These are phyloP conservation scores for Caenorhabditis zanzibari DNA, from an alignment of 2,888 invertebrate genomes.

Conservation along the genomic window DNA sequence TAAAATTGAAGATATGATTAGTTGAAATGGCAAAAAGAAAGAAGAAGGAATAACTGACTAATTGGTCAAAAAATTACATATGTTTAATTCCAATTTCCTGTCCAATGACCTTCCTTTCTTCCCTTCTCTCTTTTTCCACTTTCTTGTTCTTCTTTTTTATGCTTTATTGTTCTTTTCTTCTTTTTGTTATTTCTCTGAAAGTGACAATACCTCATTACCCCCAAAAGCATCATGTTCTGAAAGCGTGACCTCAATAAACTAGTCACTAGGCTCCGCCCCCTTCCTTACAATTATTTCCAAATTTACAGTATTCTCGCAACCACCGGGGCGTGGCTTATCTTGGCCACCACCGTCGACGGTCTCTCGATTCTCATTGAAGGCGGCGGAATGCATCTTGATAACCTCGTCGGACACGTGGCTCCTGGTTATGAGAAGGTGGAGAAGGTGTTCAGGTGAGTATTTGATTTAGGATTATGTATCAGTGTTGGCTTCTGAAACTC, in stretches of 20 bases:
- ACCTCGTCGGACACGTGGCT: slow-evolving; percentile 73
- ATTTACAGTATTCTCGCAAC: slow-evolving; percentile 60
- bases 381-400: slow-evolving; percentile 68
- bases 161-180: slow-evolving; percentile 27
- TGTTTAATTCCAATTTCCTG: background rate
- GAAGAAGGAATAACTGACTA: slow-evolving; percentile 26
- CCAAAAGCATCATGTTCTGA: slow-evolving; percentile 18
- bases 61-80: slow-evolving; percentile 37
- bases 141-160: slow-evolving; percentile 22
- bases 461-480: background rate
- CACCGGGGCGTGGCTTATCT: slow-evolving; percentile 62
- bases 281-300: slow-evolving; percentile 14
- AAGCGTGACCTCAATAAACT: slow-evolving; percentile 55
- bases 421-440: slow-evolving; percentile 85
- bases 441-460: slow-evolving; percentile 79
- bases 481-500: background rate
- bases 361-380: slow-evolving; percentile 32
- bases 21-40: background rate
- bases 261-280: slow-evolving; percentile 22
- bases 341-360: slow-evolving; percentile 48
- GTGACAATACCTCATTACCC: slow-evolving; percentile 23
- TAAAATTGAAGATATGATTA: slow-evolving; percentile 47
- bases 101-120: background rate
- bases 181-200: slow-evolving; percentile 13
- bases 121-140: slow-evolving; percentile 5